Conservation (phyloP, 2,888 invertebrate species). For the Xestia c-nigrum region DNA sequence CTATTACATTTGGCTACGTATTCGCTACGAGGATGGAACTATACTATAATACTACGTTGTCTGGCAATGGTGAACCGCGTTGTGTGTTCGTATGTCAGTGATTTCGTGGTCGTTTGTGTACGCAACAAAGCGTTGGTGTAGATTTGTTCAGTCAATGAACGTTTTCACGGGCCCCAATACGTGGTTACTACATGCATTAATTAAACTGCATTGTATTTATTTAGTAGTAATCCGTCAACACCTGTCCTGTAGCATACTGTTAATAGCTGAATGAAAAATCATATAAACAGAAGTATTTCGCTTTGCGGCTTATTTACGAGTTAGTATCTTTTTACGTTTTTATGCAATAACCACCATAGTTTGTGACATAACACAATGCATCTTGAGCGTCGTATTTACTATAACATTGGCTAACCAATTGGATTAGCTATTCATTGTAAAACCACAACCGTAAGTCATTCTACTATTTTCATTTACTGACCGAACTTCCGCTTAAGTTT, state of each 20-base stretch:
- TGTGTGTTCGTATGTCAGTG: slow-evolving; percentile 45
- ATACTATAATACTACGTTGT: slow-evolving; percentile 34
- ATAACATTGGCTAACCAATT: slow-evolving; percentile 43
- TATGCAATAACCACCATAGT: slow-evolving; percentile 40
- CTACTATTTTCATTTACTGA: slow-evolving; percentile 69
- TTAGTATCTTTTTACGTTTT: slow-evolving; percentile 30
- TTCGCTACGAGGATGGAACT: slow-evolving; percentile 17
- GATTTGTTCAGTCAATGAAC: slow-evolving; percentile 54
- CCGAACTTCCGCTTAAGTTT: slow-evolving; percentile 70
- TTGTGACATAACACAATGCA: slow-evolving; percentile 47
- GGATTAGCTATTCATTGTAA: slow-evolving; percentile 55
- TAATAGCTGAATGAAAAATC: slow-evolving; percentile 1
- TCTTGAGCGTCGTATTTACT: slow-evolving; percentile 49
- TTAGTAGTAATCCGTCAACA: slow-evolving; percentile 5
- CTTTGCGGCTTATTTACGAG: slow-evolving; percentile 24
- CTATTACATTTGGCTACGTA: slow-evolving; percentile 14
- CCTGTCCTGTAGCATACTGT: slow-evolving; percentile 2
- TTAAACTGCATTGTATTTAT: slow-evolving; percentile 17
- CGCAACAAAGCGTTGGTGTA: slow-evolving; percentile 53
- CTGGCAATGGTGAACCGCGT: slow-evolving; percentile 46
- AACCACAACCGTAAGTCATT: slow-evolving; percentile 65
- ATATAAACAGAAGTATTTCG: slow-evolving; percentile 24
- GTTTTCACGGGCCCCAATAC: slow-evolving; percentile 30
- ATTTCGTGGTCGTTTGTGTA: slow-evolving; percentile 51
- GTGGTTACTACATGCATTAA: slow-evolving; percentile 26